Evolutionary conservation across 2,888 invertebrate genomes (phyloP), one percentile per base, ranked within the genome.

Genomic region (Parasteatoda lunata): DNA sequence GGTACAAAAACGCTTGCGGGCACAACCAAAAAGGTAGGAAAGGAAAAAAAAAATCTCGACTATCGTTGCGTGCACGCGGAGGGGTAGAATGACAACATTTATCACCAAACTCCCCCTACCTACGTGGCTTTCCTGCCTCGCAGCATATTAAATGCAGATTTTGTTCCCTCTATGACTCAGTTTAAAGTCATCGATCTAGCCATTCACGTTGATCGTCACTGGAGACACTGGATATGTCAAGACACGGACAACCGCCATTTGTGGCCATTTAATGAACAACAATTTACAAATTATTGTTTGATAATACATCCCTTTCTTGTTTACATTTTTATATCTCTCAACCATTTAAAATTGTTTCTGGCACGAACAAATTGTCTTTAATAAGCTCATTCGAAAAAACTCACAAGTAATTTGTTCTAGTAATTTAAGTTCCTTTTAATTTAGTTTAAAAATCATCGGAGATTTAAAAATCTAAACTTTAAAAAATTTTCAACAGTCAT

Each of bases 91-190:
- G 85, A 86, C 80, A 80, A 79, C 85, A 86, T 86, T 86, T 86
- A 86, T 86, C 85, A 86, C 76, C 69, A 52, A 66, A 45, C 66
- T 71, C 69, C 65, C 79, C 80, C 77, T 80, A 66, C 73, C 51
- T 64, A 30, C 73, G 70, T 71, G 71, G 77, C 69, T 73, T 75
- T 78, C 77, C 81, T 77, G 87, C 84, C 76, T 80, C 69, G 75
- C 47, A 89, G 77, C 87, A 79, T 82, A 84, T 88, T 88, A 84
- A 89, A 84, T 86, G 85, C 85, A 86, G 85, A 86, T 86, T 86
- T 86, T 48, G 85, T 65, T 70, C 70, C 80, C n/a, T 45, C 73
- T 65, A 79, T 84, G 84, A 84, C 84, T 84, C 84, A 77, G 84
- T 76, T 80, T 86, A 80, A 85, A 86, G 85, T 80, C 85, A 86